A percentile compares a stretch with the other conserved stretches of the same genome.
These are phyloP conservation scores for Aix galericulata DNA, from an alignment of 2,113 vertebrate species.

Conservation along the genomic window DNA sequence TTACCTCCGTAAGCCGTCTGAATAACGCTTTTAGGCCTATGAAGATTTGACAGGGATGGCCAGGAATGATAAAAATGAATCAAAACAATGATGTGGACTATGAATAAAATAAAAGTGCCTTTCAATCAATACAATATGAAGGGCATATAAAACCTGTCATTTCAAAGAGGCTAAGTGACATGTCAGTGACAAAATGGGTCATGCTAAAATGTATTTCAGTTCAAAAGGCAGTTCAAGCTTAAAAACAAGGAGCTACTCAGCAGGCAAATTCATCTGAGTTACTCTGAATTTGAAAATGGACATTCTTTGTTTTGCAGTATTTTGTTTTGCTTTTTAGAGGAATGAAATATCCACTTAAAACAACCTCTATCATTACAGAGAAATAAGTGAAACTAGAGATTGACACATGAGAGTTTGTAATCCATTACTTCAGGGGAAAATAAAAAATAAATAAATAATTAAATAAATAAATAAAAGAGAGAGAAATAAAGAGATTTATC, in stretches of 20 bases:
- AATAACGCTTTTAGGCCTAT: neutral
- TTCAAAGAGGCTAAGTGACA: slow-evolving; percentile 7
- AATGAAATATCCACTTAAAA: neutral
- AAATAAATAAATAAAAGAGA: neutral
- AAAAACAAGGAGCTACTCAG: neutral
- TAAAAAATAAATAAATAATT: neutral
- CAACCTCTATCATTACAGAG: neutral
- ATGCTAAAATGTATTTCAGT: neutral
- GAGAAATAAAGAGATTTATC: neutral
- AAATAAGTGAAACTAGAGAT: neutral
- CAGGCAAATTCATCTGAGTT: neutral
- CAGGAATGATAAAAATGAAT: neutral
- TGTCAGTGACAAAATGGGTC: neutral
- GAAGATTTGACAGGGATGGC: neutral
- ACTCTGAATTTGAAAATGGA: neutral
- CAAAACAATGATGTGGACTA: neutral
- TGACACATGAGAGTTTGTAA: neutral
- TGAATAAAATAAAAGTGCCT: slow-evolving; percentile 32
- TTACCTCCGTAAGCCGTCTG: neutral
- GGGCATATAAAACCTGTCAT: neutral
- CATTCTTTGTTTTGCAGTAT: neutral
- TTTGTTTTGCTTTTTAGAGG: neutral
- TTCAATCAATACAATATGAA: neutral
- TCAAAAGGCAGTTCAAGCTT: neutral
- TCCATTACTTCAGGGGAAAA: neutral